These are phyloP conservation scores for Pteronura brasiliensis DNA, from an alignment of 2,113 vertebrate genomes.

Conservation along the genomic window DNA sequence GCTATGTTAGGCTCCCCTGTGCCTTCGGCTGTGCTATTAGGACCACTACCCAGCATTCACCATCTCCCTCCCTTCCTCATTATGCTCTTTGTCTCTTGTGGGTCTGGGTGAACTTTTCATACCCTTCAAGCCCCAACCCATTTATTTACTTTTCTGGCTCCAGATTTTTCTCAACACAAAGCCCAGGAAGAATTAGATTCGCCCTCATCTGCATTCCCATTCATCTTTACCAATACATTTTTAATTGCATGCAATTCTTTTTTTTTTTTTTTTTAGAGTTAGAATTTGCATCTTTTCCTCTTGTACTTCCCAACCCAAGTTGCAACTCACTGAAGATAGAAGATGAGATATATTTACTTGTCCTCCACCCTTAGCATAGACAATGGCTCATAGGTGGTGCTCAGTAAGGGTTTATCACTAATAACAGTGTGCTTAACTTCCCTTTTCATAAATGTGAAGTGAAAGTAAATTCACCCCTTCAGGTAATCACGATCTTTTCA, in stretches of 20 bases:
- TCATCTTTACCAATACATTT: neutral
- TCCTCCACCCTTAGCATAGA: neutral
- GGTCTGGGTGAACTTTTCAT: neutral
- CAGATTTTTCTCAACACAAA: neutral
- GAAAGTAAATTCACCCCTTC: neutral
- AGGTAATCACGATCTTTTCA: neutral
- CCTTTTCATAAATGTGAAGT: neutral
- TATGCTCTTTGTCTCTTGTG: neutral
- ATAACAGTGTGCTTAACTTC: neutral
- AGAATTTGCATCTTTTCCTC: neutral
- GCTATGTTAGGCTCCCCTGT: rapidly evolving
- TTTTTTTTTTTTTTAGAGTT: neutral
- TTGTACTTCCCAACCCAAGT: neutral
- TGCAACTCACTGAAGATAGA: neutral
- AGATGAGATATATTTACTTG: neutral
- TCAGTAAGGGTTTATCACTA: neutral
- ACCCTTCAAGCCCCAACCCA: neutral
- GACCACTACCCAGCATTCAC: rapidly evolving
- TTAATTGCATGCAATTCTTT: neutral
- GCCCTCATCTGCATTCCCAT: neutral
- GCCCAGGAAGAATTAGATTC: neutral
- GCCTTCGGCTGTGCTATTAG: neutral
- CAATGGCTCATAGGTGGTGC: neutral
- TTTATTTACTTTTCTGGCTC: neutral
- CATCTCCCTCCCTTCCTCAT: neutral